Percentiles rank a stretch among this genome's conserved stretches.
Evolutionary conservation across 2,888 invertebrate genomes (phyloP).

Genomic region (Ferdinandea cuprea): DNA sequence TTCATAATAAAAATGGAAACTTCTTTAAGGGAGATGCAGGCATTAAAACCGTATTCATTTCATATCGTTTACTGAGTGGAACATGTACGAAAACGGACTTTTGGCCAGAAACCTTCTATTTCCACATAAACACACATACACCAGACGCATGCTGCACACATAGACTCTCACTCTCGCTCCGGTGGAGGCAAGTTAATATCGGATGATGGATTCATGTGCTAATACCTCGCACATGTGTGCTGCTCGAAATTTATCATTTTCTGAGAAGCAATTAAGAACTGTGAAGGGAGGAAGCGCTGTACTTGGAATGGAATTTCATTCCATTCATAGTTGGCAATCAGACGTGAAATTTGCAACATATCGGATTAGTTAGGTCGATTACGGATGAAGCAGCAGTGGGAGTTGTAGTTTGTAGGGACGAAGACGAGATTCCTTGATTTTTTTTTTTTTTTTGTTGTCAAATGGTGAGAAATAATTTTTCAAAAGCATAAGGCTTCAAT

Average conservation of each 20-base stretch:
- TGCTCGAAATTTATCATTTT: conserved; percentile 74
- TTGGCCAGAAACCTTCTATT: conserved; percentile 43
- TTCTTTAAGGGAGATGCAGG: conserved; percentile 66
- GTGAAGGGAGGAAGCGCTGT: conserved; percentile 55
- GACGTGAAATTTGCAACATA: conserved; percentile 74
- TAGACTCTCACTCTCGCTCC: conserved; percentile 25
- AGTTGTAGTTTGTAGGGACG: neutral
- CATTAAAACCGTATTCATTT: conserved; percentile 72
- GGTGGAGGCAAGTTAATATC: conserved; percentile 71
- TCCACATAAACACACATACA: neutral
- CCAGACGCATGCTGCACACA: neutral
- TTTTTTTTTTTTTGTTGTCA: too few relatives aligned
- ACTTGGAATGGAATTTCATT: conserved; percentile 60
- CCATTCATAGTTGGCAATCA: conserved; percentile 71
- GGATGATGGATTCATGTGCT: conserved; percentile 74
- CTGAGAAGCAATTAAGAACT: conserved; percentile 73
- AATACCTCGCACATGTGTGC: conserved; percentile 74
- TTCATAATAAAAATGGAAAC: conserved; percentile 75
- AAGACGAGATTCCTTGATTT: conserved; percentile 37
- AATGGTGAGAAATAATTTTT: conserved; percentile 63
- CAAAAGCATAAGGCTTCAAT: conserved; percentile 35
- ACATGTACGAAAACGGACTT: conserved; percentile 51
- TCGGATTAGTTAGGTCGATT: conserved; percentile 74
- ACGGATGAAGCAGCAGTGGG: conserved; percentile 17
- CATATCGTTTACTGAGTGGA: conserved; percentile 63